Conservation (phyloP, 2,888 invertebrate species). For the Ceriagrion tenellum region DNA sequence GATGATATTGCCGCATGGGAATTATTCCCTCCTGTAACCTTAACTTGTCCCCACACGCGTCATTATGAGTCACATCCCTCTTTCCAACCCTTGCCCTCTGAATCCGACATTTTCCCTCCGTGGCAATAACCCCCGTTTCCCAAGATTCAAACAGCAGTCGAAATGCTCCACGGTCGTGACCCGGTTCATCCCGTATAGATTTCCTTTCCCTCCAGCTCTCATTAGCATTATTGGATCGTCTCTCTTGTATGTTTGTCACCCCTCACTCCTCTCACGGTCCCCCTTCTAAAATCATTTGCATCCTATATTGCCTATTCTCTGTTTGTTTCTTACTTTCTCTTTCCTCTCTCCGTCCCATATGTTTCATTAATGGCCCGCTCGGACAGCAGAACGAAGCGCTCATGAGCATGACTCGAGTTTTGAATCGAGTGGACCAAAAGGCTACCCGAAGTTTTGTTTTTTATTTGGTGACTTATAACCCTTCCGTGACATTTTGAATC, state of each 20-base stretch:
- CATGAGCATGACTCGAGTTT: not conserved
- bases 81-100: not conserved
- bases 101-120: not conserved
- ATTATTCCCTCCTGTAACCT: not conserved
- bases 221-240: conserved; percentile 24
- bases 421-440: not conserved
- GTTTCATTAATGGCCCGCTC: not conserved
- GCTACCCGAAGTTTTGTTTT: not conserved
- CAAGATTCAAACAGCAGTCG: not conserved
- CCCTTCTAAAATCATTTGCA: not conserved
- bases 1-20: not conserved
- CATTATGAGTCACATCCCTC: not conserved
- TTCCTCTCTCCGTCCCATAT: not conserved
- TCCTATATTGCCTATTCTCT: not conserved
- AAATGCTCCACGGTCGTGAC: not conserved
- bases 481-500: too few relatives aligned
- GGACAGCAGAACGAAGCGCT: not conserved
- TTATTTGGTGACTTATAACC: too few relatives aligned
- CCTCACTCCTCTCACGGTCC: not conserved
- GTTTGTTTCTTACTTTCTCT: not conserved
- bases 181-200: not conserved
- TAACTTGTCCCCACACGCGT: not conserved
- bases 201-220: not conserved
- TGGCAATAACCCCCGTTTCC: not conserved
- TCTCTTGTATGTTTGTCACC: not conserved